Conservation (phyloP, 2,888 invertebrate species). For the Cerastis leucographa region DNA sequence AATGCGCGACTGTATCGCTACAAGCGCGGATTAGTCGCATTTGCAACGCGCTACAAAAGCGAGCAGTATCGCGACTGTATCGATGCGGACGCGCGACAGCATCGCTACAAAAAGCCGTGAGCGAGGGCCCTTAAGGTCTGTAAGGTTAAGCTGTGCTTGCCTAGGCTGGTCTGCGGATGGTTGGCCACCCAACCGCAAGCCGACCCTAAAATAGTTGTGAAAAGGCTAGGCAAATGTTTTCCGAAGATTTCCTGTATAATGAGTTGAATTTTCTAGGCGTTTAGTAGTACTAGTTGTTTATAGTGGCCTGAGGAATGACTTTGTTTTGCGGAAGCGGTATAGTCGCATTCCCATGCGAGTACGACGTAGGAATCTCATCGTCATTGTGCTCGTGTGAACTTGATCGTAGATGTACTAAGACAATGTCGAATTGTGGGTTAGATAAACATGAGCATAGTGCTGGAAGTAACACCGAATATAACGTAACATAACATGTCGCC, state of each 20-base stretch:
- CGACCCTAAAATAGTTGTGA: too few relatives aligned
- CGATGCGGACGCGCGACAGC: too few relatives aligned
- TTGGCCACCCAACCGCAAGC: too few relatives aligned
- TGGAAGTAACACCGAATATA: background rate
- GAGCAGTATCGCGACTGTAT: too few relatives aligned
- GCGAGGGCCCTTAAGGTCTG: too few relatives aligned
- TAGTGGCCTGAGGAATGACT: constrained; percentile 5
- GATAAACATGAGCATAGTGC: background rate
- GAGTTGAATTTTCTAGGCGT: background rate
- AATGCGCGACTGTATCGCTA: too few relatives aligned
- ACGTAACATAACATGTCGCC: too few relatives aligned
- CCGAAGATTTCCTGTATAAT: background rate
- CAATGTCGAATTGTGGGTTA: background rate
- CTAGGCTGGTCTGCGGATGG: too few relatives aligned
- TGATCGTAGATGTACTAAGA: background rate
- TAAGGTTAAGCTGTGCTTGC: too few relatives aligned
- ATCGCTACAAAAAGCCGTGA: too few relatives aligned
- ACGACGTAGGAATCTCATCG: background rate
- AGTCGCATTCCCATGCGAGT: constrained; percentile 11
- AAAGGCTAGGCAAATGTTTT: background rate
- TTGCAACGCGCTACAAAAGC: too few relatives aligned
- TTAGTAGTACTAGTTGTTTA: background rate
- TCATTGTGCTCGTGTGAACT: constrained; percentile 43
- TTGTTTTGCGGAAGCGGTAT: constrained; percentile 5
- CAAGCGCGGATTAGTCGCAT: too few relatives aligned